phyloP scores from a whole-genome alignment of 1,140 invertebrate genomes.

The Drosophila elegans region DNA sequence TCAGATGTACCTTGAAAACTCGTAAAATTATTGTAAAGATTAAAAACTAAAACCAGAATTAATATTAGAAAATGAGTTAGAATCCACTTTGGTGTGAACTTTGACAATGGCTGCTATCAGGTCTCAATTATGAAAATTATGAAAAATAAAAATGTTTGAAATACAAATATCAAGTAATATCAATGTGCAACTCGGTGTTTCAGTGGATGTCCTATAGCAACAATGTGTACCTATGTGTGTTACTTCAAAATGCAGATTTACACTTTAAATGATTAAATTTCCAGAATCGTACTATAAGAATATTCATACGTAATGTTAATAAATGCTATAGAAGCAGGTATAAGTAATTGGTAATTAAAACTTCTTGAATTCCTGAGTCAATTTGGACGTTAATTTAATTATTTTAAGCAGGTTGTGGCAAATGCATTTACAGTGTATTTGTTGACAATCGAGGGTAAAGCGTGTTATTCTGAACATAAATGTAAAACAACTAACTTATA shows the following conservation, averaged over 20 bases:
- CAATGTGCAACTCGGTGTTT: constrained; percentile 54
- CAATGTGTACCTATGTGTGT: constrained; percentile 54
- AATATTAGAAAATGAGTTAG: constrained; percentile 14
- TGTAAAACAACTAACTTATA: constrained; percentile 8
- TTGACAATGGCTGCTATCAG: constrained; percentile 45
- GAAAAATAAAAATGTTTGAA: constrained; percentile 28
- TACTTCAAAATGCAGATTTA: constrained; percentile 3
- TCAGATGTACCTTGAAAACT: constrained; percentile 73
- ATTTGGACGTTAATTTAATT: constrained; percentile 46
- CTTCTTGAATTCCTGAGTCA: constrained; percentile 50
- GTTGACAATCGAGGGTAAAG: constrained; percentile 51
- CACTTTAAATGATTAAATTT: constrained; percentile 10
- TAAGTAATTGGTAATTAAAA: constrained; percentile 24
- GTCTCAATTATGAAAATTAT: constrained; percentile 18
- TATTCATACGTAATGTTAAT: constrained; percentile 30
- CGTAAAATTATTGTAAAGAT: constrained; percentile 22
- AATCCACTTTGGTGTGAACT: constrained; percentile 26
- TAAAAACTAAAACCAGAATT: constrained; percentile 15
- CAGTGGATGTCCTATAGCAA: constrained; percentile 42
- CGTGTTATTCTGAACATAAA: constrained; percentile 74
- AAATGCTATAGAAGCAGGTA: constrained; percentile 13
- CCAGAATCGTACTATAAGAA: not conserved
- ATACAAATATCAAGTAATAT: constrained; percentile 24
- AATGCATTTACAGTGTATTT: constrained; percentile 29
- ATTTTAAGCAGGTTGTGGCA: constrained; percentile 25